A percentile compares a stretch with the other conserved stretches of the same genome.
Conservation (phyloP, 2,797 vertebrate genomes). For the Yasuhikotakia modesta region DNA sequence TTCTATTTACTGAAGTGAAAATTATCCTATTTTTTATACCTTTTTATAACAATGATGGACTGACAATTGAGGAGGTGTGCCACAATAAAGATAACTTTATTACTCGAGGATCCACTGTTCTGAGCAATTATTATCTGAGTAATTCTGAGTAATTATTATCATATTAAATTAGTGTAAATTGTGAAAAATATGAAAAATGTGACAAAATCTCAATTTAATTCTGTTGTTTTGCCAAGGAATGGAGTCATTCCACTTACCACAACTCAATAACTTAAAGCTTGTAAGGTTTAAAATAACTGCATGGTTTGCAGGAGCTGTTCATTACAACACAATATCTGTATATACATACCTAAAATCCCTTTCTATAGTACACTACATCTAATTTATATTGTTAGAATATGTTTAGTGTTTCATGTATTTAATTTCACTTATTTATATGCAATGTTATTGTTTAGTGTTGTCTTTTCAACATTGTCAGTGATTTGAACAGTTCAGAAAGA, state of each 20-base stretch:
- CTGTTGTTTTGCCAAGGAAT: constrained; percentile 45
- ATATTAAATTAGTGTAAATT: too few relatives aligned
- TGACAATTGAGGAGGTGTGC: constrained; percentile 21
- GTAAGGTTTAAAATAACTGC: constrained; percentile 61
- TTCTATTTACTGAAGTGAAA: not conserved
- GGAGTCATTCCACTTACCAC: constrained; percentile 35
- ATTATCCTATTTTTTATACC: not conserved
- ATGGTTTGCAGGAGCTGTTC: constrained; percentile 58
- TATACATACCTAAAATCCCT: constrained; percentile 68
- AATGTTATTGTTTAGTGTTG: constrained; percentile 83
- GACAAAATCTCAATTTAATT: constrained; percentile 50
- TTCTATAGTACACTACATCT: constrained; percentile 67
- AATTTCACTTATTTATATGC: constrained; percentile 85
- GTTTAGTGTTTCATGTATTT: constrained; percentile 92
- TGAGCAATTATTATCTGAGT: too few relatives aligned
- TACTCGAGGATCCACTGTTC: too few relatives aligned
- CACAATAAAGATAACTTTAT: constrained; percentile 14
- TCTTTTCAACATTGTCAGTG: constrained; percentile 54
- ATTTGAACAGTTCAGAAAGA: constrained; percentile 50
- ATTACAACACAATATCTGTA: constrained; percentile 60
- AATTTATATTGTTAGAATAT: constrained; percentile 74
- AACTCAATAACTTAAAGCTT: constrained; percentile 60
- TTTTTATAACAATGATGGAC: constrained; percentile 3
- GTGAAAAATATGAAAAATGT: not conserved
- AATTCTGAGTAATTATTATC: too few relatives aligned